phyloP scores from a whole-genome alignment of 2,888 invertebrate genomes.

The Tiliacea citrago region DNA sequence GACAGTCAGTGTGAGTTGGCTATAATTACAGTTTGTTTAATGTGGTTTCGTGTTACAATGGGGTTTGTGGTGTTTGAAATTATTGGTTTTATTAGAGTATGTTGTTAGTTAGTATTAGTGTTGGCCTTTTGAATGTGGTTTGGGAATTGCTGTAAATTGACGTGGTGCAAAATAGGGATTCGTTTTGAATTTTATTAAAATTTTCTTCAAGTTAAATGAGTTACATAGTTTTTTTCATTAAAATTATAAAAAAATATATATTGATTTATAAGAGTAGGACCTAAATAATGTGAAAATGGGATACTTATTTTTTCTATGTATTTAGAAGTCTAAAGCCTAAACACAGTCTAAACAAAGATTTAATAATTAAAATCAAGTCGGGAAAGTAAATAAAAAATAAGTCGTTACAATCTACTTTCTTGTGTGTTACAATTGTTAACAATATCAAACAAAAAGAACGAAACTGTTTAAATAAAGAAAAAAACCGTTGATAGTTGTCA shows the following conservation, averaged over 20 bases:
- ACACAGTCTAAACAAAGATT: neutral
- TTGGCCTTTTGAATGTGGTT: conserved; percentile 16
- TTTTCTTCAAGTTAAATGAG: neutral
- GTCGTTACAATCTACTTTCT: conserved; percentile 6
- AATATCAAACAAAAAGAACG: conserved; percentile 65
- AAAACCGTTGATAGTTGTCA: conserved; percentile 84
- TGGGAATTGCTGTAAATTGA: neutral
- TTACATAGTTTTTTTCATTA: neutral
- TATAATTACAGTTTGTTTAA: conserved; percentile 78
- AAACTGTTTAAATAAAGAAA: conserved; percentile 71
- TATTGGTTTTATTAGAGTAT: conserved; percentile 60
- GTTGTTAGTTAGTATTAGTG: conserved; percentile 19
- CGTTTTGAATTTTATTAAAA: neutral
- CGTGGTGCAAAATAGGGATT: neutral
- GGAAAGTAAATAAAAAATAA: neutral
- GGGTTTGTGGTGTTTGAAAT: conserved; percentile 59
- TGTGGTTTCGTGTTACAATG: conserved; percentile 63
- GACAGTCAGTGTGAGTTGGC: conserved; percentile 81
- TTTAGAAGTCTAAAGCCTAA: neutral
- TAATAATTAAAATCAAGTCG: neutral
- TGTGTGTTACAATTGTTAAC: conserved; percentile 13
- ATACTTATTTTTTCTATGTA: neutral
- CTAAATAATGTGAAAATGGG: neutral
- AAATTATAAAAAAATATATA: neutral
- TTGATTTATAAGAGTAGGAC: neutral